Base-by-base conservation (phyloP, 1,140 invertebrate species). In the Antheraea mylitta region DNA sequence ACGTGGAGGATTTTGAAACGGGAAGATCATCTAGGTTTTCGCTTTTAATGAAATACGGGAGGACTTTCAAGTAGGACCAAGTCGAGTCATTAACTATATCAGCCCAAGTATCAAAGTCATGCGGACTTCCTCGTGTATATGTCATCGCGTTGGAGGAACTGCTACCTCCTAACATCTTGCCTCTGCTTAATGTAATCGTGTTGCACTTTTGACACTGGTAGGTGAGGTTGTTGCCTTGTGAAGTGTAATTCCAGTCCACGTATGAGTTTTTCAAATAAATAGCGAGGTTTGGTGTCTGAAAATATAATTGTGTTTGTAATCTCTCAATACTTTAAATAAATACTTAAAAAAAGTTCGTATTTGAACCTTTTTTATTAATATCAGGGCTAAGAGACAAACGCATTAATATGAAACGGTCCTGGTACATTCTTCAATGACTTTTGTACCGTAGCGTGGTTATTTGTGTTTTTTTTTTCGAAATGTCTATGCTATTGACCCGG, bases 121-220 rank as follows among this genome's bases (percentile, higher is more conserved):
- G 67, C 3, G 67, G 70, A 70, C 94, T 93, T 1, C 96, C 95
- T 65, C 96, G 90, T 0, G 94, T 94, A 69, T 96, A 96, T 0
- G 95, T 94, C 94, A 97, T 93, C 71, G 96, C 97, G 87, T 97
- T 96, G 2, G 96, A 93, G 3, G 95, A 93, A 38, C 95, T 96
- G 3, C 94, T 94, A 0, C 96, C 96, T 0, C 96, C 96, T 0
- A 97, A 77, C 10, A 94, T 95, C 86, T 94, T 95, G 0, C 96
- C 96, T 58, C 94, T 86, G 0, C 94, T 94, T 89, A 95, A 93
- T 62, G 94, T 94, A 73, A 95, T 95, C 0, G 93, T 92, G 0
- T 92, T 91, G 8, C 93, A 92, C 13, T 91, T 93, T 73, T 95
- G 78, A 0, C 93, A 94, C 18, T 95, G 87, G 67, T 95, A 95